Evolutionary conservation across 1,140 invertebrate genomes (phyloP).

Genomic region (Pseudomyrmex pallidus): DNA sequence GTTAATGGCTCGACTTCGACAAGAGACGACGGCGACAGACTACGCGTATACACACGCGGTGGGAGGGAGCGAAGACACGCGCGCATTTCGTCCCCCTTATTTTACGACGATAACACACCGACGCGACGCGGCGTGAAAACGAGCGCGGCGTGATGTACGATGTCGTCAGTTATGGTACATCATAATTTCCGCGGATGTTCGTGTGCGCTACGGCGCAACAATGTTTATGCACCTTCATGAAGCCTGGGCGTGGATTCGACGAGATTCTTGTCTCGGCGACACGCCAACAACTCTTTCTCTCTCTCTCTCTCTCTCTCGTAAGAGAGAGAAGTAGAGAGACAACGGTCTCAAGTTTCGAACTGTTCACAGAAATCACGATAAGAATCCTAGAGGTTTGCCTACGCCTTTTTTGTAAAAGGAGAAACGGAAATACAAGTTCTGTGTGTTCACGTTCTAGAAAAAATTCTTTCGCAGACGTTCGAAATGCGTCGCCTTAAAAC

Average conservation of each 20-base stretch:
- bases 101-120: constrained; percentile 66
- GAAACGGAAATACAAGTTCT: constrained; percentile 21
- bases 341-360: constrained; percentile 69
- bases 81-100: constrained; percentile 48
- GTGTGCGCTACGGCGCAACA: constrained; percentile 34
- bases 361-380: constrained; percentile 54
- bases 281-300: constrained; percentile 3
- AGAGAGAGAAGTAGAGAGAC: constrained; percentile 42
- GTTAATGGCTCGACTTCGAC: constrained; percentile 75
- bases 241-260: constrained; percentile 65
- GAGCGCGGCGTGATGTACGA: constrained; percentile 60
- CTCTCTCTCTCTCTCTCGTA: too few species aligned
- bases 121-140: constrained; percentile 37
- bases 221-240: constrained; percentile 57
- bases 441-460: not conserved
- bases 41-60: too few species aligned
- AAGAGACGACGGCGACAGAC: not conserved
- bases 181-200: constrained; percentile 72
- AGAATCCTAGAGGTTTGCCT: constrained; percentile 29
- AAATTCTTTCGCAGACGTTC: constrained; percentile 1
- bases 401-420: constrained; percentile 17
- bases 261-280: constrained; percentile 66
- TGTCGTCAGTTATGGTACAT: constrained; percentile 72
- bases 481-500: not conserved
- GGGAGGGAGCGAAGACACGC: constrained; percentile 1